phyloP scores from a whole-genome alignment of 2,797 vertebrate species.

The Catharus ustulatus region DNA sequence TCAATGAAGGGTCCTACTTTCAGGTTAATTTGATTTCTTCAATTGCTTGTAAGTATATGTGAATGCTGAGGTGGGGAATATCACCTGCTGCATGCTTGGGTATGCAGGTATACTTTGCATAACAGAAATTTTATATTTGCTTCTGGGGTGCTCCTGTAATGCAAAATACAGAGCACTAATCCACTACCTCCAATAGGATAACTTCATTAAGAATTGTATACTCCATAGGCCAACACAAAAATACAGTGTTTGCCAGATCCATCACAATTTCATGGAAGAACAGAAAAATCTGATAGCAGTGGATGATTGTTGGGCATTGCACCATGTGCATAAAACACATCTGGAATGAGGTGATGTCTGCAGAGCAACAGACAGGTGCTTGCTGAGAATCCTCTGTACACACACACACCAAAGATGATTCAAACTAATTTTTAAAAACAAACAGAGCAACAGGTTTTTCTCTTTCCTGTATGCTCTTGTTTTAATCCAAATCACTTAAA shows the following conservation, averaged over 20 bases:
- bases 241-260: neutral
- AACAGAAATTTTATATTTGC: neutral
- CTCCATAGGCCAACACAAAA: neutral
- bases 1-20: neutral
- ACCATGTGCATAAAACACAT: neutral
- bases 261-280: neutral
- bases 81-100: neutral
- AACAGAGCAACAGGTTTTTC: neutral
- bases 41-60: neutral
- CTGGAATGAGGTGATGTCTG: neutral
- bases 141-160: neutral
- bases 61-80: neutral
- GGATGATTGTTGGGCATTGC: neutral
- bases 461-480: neutral
- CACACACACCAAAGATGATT: neutral
- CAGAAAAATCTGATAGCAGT: neutral
- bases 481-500: neutral
- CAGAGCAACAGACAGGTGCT: neutral
- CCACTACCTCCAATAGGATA: fast-evolving
- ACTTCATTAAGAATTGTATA: neutral
- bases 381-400: neutral
- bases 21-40: neutral
- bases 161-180: neutral
- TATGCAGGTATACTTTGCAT: neutral
- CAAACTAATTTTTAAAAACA: neutral